Base-by-base conservation (phyloP, 2,113 vertebrate genomes). In the Aptenodytes patagonicus region DNA sequence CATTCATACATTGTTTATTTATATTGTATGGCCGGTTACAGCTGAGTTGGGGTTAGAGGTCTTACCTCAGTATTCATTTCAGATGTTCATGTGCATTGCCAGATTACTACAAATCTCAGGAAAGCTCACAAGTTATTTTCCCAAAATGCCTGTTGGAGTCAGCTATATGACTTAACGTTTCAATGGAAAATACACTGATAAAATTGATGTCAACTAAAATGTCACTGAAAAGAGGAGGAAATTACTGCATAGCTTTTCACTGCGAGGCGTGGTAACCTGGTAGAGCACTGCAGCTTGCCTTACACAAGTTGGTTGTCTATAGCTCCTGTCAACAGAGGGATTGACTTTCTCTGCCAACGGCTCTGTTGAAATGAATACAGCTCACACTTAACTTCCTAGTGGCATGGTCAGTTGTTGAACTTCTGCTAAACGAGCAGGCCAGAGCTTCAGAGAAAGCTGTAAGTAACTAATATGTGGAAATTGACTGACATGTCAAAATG, bases 271-370 rank as follows among this genome's bases (percentile, higher is more conserved):
- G 40, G 61, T 71, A 76, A 72, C 61, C 29, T 55, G 61, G 46
- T 29, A 66, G 25, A 60, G 47, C 15, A 14, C 60, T 69, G 83
- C 57, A 79, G 77, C n/a, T 85, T 89, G 47, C 66, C 65, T 60
- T 81, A 47, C 55, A 68, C n/a, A 22, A 22, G 28, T 7, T 13
- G 32, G 29, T 46, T 96, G 83, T 81, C 68, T 81, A 32, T 2
- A 87, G 83, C 65, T 87, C 20, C 94, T 94, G 87, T 96, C 87
- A 90, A 34, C 91, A 87, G 31, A 60, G 21, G 51, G 87, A 85
- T 87, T 76, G 81, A 32, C 44, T 96, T 97, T 79, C 91, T 57
- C 25, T 72, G 52, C 61, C 60, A 44, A 1, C 0, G 1, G 28
- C 73, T 85, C 68, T 29, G 49, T 6, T 79, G 77, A 91, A 93